Evolutionary conservation across 1,140 invertebrate genomes (phyloP).

Genomic region (Leptopilina clavipes): DNA sequence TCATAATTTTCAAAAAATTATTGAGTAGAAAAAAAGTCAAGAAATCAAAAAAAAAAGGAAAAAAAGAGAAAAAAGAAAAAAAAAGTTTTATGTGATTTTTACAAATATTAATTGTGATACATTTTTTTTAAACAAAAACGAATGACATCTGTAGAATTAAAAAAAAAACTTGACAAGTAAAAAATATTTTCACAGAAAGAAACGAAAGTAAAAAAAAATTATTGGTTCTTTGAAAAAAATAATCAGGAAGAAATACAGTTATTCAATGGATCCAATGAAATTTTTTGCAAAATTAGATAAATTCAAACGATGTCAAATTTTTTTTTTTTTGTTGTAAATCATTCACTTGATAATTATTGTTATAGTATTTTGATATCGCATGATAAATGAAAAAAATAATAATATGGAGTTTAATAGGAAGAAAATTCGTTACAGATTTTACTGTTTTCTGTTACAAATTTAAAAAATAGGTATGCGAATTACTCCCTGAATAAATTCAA

Average conservation of each 20-base stretch:
- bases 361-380: conserved; percentile 13
- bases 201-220: neutral
- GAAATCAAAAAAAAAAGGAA: neutral
- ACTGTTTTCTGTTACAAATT: conserved; percentile 24
- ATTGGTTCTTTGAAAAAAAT: too few relatives aligned
- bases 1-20: neutral
- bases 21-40: neutral
- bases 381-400: neutral
- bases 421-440: conserved; percentile 32
- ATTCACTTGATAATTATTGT: neutral
- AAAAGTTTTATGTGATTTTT: neutral
- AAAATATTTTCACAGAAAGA: neutral
- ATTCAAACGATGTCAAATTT: neutral
- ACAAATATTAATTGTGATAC: neutral
- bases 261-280: too few relatives aligned
- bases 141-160: neutral
- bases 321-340: neutral
- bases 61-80: neutral
- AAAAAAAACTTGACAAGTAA: neutral
- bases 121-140: neutral
- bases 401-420: conserved; percentile 18
- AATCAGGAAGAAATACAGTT: too few relatives aligned
- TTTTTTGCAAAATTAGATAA: neutral
- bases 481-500: conserved; percentile 30
- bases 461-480: neutral